A percentile compares a stretch with the other conserved stretches of the same genome.
Evolutionary conservation across 2,113 vertebrate species (phyloP).

Genomic region (Paracanthobrama guichenoti): DNA sequence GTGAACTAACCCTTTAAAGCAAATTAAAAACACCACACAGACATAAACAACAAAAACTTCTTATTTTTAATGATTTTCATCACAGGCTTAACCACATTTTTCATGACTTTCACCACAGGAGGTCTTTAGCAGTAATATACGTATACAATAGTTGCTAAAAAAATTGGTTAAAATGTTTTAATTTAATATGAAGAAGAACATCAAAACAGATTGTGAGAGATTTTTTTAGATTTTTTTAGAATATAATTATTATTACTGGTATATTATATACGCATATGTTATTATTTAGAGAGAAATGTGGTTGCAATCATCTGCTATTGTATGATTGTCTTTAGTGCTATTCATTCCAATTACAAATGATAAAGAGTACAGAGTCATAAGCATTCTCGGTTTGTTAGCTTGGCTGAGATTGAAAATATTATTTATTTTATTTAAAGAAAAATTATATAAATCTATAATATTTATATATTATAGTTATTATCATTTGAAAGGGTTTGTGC

Average conservation of each 20-base stretch:
- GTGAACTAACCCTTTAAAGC: no score
- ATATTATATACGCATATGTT: not conserved
- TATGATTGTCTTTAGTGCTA: not conserved
- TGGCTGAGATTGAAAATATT: not conserved
- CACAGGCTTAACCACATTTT: no score
- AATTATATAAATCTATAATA: not conserved
- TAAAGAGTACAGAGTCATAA: not conserved
- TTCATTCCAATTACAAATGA: not conserved
- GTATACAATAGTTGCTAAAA: no score
- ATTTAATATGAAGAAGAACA: no score
- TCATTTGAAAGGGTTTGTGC: not conserved
- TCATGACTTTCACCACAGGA: no score
- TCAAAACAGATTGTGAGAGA: no score
- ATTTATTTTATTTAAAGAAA: not conserved
- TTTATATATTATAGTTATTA: no score
- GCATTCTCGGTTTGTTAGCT: not conserved
- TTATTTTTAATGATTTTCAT: no score
- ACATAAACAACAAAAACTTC: not conserved
- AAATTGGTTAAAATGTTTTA: no score
- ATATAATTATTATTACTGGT: not conserved
- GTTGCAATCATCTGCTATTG: constrained; percentile 14
- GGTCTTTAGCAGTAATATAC: not conserved
- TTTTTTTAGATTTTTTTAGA: not conserved
- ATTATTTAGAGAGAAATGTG: not conserved
- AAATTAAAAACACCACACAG: no score